Conservation (phyloP, 2,797 vertebrate species). For the Salarias fasciatus region DNA sequence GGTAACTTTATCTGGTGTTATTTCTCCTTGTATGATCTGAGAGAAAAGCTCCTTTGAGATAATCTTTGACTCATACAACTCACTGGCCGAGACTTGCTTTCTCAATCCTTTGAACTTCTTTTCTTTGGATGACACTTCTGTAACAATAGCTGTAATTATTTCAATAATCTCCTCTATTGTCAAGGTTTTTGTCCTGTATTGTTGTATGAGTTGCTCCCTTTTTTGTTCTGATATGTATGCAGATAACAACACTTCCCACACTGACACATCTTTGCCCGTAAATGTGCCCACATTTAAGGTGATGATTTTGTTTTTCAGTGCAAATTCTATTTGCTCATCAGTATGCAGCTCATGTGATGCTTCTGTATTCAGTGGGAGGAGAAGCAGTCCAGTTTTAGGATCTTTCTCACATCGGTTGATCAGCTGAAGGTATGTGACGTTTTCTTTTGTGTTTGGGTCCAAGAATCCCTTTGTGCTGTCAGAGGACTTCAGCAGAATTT, state of each 20-base stretch:
- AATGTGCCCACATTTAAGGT: conserved; percentile 79
- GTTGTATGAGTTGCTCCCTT: conserved; percentile 82
- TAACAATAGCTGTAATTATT: conserved; percentile 81
- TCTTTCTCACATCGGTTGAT: conserved; percentile 82
- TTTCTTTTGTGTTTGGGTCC: conserved; percentile 90
- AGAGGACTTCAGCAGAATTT: conserved; percentile 69
- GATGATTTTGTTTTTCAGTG: conserved; percentile 74
- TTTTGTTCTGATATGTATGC: conserved; percentile 85
- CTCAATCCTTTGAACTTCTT: conserved; percentile 81
- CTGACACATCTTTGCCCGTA: conserved; percentile 73
- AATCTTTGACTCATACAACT: conserved; percentile 89
- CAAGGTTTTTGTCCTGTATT: conserved; percentile 75
- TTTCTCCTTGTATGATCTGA: conserved; percentile 82
- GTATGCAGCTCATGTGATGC: conserved; percentile 39
- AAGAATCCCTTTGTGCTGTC: conserved; percentile 87
- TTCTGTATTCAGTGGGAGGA: conserved; percentile 72
- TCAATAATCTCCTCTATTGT: conserved; percentile 82
- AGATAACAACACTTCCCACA: conserved; percentile 89
- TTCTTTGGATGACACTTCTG: conserved; percentile 76
- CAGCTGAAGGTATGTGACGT: conserved; percentile 86
- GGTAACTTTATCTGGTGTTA: conserved; percentile 82
- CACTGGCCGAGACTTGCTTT: conserved; percentile 83
- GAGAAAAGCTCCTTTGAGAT: conserved; percentile 88
- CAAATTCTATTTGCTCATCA: conserved; percentile 77
- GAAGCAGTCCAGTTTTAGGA: conserved; percentile 73